phyloP scores from a whole-genome alignment of 2,888 invertebrate genomes.

The Epiblema foenella region DNA sequence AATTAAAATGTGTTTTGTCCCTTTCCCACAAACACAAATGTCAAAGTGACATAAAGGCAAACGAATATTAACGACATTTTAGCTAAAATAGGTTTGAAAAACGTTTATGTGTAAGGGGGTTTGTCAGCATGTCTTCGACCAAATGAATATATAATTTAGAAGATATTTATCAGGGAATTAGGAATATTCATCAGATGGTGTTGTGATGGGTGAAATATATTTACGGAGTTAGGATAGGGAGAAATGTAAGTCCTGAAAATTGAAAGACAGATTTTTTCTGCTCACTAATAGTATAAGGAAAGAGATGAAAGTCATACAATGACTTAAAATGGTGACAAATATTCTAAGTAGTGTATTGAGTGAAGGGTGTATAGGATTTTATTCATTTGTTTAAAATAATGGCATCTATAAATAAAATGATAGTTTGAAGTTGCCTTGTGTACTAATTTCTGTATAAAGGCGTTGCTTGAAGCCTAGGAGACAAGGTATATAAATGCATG shows the following conservation, averaged over 20 bases:
- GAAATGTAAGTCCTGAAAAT: conserved; percentile 18
- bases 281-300: conserved; percentile 34
- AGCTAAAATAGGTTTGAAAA: too few relatives aligned
- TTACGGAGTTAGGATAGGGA: conserved; percentile 9
- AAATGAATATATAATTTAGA: neutral
- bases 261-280: conserved; percentile 41
- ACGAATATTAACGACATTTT: too few relatives aligned
- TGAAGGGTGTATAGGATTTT: neutral
- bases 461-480: neutral
- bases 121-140: neutral
- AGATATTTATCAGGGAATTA: neutral
- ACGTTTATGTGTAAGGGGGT: too few relatives aligned
- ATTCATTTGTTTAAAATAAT: neutral
- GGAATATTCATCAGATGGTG: neutral
- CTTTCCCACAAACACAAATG: too few relatives aligned
- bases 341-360: conserved; percentile 14
- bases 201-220: conserved; percentile 10
- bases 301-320: conserved; percentile 31
- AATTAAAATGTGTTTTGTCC: too few relatives aligned
- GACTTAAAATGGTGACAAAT: conserved; percentile 27
- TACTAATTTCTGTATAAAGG: too few relatives aligned
- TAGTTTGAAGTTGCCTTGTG: neutral
- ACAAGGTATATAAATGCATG: neutral
- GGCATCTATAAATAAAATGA: neutral
- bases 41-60: too few relatives aligned